These are phyloP conservation scores for Chirona hameri DNA, from an alignment of 2,888 invertebrate genomes.

Conservation along the genomic window DNA sequence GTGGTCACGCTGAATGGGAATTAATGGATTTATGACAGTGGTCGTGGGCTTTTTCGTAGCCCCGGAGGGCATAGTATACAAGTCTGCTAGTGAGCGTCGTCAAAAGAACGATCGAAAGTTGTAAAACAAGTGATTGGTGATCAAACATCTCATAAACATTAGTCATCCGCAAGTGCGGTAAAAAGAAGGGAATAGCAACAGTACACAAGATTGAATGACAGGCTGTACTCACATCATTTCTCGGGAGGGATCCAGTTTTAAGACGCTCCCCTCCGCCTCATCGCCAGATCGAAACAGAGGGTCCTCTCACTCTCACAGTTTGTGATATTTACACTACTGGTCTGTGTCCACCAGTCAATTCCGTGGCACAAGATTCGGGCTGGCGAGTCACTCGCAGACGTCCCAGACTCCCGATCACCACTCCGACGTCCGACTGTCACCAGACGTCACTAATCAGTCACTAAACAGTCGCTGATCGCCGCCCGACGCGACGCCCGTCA, in stretches of 20 bases:
- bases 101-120: too few relatives aligned
- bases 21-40: not conserved
- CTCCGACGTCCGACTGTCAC: not conserved
- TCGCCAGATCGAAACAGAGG: not conserved
- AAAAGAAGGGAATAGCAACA: too few relatives aligned
- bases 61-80: too few relatives aligned
- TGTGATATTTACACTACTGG: too few relatives aligned
- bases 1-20: not conserved
- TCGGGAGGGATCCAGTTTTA: conserved; percentile 12
- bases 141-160: too few relatives aligned
- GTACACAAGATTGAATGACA: too few relatives aligned
- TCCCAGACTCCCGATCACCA: not conserved
- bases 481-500: not conserved
- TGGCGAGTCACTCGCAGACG: not conserved
- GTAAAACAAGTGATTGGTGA: too few relatives aligned
- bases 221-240: conserved; percentile 3
- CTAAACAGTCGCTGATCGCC: not conserved
- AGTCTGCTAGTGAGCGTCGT: too few relatives aligned
- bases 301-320: too few relatives aligned
- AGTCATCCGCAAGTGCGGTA: too few relatives aligned
- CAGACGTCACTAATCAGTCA: not conserved
- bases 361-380: not conserved
- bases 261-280: not conserved
- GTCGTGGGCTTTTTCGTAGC: too few relatives aligned
- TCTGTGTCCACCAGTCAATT: too few relatives aligned